Base-by-base conservation (phyloP, 2,797 vertebrate genomes). In the Zenarchopterus dispar region DNA sequence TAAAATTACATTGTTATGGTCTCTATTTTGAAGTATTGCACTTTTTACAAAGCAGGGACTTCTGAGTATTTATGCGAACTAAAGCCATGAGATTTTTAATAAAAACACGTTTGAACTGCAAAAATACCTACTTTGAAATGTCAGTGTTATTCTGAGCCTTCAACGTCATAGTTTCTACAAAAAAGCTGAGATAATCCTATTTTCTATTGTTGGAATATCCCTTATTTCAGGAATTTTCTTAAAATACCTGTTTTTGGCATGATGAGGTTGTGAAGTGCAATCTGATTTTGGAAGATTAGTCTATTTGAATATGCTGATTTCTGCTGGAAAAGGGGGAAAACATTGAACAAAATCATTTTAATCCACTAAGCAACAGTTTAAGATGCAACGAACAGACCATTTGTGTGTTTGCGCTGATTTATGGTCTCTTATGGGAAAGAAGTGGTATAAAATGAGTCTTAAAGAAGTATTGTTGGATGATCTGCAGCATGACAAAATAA, bases 151-250 rank as follows among this genome's bases (percentile, higher is more conserved):
- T 33, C 33, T 53, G 42, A 22, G 19, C 17, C 22, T 62, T 36
- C 36, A 62, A 62, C 50, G 41, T 53, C 49, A 33, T 15, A 11
- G 9, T 13, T 62, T 41, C 57, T 28, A 48, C 9, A 41, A 36
- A 21, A 8, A 18, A 2, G 2, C 13, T 28, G 17, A 59, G 4
- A 17, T 56, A 28, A 67, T 52, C 31, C 1, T 3, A 31, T 52
- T 62, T 65, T 16, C 33, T 2, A 39, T 39, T 39, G 4, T 33
- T 54, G 22, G 11, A 70, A 22, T 33, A 46, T 18, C 16, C 23
- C 18, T 18, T 41, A 18, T 18, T 56, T 28, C 3, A 42, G 21
- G 11, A 39, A 41, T 54, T 53, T 60, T 42, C 24, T 54, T 42
- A 26, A 19, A 13, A 46, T 33, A 17, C 26, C 6, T 50, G 46